These are phyloP conservation scores for Drosophila punjabiensis DNA, from an alignment of 1,140 invertebrate genomes.

Conservation along the genomic window DNA sequence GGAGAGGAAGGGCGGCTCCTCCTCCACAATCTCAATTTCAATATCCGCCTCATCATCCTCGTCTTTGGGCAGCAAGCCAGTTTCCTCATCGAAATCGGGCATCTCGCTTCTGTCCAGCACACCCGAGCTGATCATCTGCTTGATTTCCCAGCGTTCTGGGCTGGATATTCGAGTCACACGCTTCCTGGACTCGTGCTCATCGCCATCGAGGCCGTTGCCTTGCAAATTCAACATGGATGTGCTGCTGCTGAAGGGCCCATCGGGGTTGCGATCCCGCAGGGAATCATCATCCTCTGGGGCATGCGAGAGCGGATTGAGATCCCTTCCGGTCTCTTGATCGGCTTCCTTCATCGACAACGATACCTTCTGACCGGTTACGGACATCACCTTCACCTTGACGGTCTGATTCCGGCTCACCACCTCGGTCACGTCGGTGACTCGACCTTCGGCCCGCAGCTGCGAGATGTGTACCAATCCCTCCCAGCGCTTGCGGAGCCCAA, in stretches of 20 bases:
- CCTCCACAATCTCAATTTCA: conserved; percentile 99
- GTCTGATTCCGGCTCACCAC: conserved; percentile 96
- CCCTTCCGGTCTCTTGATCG: conserved; percentile 96
- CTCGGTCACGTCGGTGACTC: conserved; percentile 97
- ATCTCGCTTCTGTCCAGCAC: conserved; percentile 94
- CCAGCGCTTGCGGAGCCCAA: conserved; percentile 94
- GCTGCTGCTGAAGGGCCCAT: conserved; percentile 88
- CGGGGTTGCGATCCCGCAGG: conserved; percentile 93
- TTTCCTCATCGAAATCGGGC: conserved; percentile 96
- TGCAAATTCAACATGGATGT: conserved; percentile 90
- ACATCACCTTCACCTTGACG: conserved; percentile 97
- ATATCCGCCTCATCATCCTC: conserved; percentile 99
- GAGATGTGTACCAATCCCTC: conserved; percentile 99
- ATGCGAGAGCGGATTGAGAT: conserved; percentile 95
- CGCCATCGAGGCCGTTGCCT: conserved; percentile 88
- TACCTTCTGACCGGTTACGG: conserved; percentile 96
- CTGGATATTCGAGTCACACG: conserved; percentile 97
- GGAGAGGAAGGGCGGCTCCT: conserved; percentile 98
- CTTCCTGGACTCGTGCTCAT: conserved; percentile 92
- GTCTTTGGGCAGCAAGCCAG: conserved; percentile 92
- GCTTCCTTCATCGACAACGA: conserved; percentile 99
- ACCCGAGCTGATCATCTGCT: conserved; percentile 94
- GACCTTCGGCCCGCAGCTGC: conserved; percentile 95
- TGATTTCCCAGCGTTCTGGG: conserved; percentile 97
- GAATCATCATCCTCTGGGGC: conserved; percentile 88